Base-by-base conservation (phyloP, 1,140 invertebrate species). In the Lasioglossum albipes region DNA sequence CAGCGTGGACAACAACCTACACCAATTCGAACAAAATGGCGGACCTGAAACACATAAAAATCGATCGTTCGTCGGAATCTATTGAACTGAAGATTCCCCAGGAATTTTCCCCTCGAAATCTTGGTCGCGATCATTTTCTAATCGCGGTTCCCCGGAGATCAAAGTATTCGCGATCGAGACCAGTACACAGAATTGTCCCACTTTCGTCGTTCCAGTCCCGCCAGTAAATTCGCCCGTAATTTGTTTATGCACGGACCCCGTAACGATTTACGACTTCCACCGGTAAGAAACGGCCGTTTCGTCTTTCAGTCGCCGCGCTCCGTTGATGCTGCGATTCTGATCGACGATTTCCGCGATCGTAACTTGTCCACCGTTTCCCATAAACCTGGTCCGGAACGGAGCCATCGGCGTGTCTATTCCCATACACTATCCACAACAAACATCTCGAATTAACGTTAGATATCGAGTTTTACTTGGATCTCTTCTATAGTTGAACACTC, bases 341-440 rank as follows among this genome's bases (percentile, higher is more conserved):
- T 85, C 75, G 68, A 76, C 68, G 73, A 64, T 85, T 76, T 85
- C 72, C 68, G 49, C 57, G 77, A 84, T 85, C 57, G 69, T 71
- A 75, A 81, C 59, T 77, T 74, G 52, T 57, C 20, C 54, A 31
- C 66, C 57, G 27, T 62, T 75, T 65, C 20, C 41, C 62, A 52
- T 78, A 79, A 79, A 79, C 13, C 16, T 5, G 31, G 42, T 9
- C 42, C 22, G 13, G 16, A 7, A 42, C 52, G n/a, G 16, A 27
- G 62, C 27, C 42, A 10, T 7, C 0, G 22, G 7, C 52, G 10
- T 49, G 3, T 45, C 42, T 52, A 68, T 68, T 68, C 57, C 13
- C 45, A 49, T 49, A 2, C 13, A 49, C 13, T 49, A 49, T 49
- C 36, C 36, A 5, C 36, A 36, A 36, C 36, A 2, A 36, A 5